Base-by-base conservation (phyloP, 2,888 invertebrate genomes). In the Ectemnius cavifrons region DNA sequence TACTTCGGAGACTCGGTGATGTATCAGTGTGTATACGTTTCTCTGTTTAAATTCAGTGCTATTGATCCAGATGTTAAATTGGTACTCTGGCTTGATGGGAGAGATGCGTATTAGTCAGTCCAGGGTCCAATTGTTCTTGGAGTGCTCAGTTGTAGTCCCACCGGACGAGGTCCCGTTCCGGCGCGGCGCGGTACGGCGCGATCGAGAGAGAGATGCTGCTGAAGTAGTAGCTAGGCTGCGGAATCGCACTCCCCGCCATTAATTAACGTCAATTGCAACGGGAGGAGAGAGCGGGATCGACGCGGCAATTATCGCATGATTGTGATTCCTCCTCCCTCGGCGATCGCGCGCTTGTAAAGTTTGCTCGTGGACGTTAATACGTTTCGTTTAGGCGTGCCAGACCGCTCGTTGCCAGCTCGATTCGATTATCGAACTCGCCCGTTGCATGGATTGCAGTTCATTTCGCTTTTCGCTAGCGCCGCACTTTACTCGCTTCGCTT, bases 391-490 rank as follows among this genome's bases (percentile, higher is more conserved):
- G 56, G 45, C 57, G 61, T 57, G 47, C 23, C 61, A 64, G 75
- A 61, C 46, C 45, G 46, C 67, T 27, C 60, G 67, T 70, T 76
- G 70, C 63, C 49, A 52, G 49, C 23, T 11, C 49, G 62, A 74
- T 78, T 80, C 75, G 81, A 75, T 80, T 75, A 80, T 61, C 74
- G 69, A 74, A 67, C 67, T 69, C 68, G 8, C 69, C 71, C 74
- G 67, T 66, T 20, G 65, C 64, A 18, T 62, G 63, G 75, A 77
- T 77, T 71, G 71, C 62, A 73, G 75, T 80, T 80, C 81, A 80
- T 80, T 80, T 72, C 75, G 81, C 78, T 78, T 80, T 80, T 80
- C 74, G 78, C 80, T 77, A 75, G 61, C 59, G 8, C 65, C 52
- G 60, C 74, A 78, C 71, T 70, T 77, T 64, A 56, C 27, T 46